A percentile compares a stretch with the other conserved stretches of the same genome.
phyloP scores from a whole-genome alignment of 1,140 invertebrate genomes.

The Drosophila tani region DNA sequence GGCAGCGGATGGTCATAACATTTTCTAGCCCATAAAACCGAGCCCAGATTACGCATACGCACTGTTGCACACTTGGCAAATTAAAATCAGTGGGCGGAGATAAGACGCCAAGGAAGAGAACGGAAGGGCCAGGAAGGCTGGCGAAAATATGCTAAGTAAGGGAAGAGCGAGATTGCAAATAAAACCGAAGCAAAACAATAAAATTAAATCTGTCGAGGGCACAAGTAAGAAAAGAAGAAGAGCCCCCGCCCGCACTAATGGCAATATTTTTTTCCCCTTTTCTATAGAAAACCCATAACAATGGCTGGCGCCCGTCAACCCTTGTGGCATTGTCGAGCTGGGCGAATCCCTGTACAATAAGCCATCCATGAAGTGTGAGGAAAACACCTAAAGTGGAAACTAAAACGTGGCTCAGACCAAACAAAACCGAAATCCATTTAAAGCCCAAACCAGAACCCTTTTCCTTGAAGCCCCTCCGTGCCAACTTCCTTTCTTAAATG shows the following conservation, averaged over 20 bases:
- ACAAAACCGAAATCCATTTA: constrained; percentile 80
- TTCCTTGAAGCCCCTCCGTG: constrained; percentile 1
- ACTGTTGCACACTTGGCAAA: constrained; percentile 76
- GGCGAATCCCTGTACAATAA: constrained; percentile 70
- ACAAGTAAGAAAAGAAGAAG: constrained; percentile 15
- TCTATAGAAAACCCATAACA: constrained; percentile 77
- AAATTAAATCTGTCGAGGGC: constrained; percentile 77
- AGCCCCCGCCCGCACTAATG: constrained; percentile 56
- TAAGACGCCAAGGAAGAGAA: background rate
- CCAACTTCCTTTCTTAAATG: constrained; percentile 57
- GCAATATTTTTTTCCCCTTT: constrained; percentile 53
- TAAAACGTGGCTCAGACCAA: constrained; percentile 68
- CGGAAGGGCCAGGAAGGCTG: background rate
- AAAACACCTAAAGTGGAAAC: constrained; percentile 81
- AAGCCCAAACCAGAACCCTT: constrained; percentile 64
- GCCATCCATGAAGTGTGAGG: constrained; percentile 60
- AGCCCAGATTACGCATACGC: constrained; percentile 76
- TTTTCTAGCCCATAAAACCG: constrained; percentile 77
- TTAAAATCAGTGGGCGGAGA: constrained; percentile 52
- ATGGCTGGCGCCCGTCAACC: constrained; percentile 57
- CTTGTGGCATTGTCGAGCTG: constrained; percentile 26
- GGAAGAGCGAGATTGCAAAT: constrained; percentile 61
- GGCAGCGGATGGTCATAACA: constrained; percentile 34
- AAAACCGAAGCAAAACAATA: constrained; percentile 79
- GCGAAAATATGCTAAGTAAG: constrained; percentile 53